Conservation (phyloP, 2,113 vertebrate species). For the Pterocles orientalis region DNA sequence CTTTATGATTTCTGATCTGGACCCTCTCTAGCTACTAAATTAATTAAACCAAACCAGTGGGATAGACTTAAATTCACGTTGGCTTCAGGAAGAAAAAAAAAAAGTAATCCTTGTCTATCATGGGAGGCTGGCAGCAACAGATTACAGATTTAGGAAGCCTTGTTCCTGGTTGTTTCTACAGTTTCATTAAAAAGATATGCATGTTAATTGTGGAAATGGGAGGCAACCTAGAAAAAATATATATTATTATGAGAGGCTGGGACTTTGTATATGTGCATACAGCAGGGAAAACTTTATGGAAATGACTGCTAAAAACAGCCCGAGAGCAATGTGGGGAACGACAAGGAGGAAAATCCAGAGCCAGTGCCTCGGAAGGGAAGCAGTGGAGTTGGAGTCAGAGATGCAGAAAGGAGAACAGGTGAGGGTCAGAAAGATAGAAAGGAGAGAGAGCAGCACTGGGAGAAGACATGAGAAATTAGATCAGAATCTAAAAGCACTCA, state of each 20-base stretch:
- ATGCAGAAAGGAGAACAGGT: constrained; percentile 64
- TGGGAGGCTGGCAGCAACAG: constrained; percentile 32
- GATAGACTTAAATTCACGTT: constrained; percentile 27
- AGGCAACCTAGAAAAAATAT: constrained; percentile 57
- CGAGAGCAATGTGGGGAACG: background rate
- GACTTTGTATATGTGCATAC: constrained; percentile 17
- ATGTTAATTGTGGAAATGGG: constrained; percentile 24
- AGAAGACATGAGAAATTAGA: constrained; percentile 83
- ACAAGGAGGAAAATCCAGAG: constrained; percentile 5
- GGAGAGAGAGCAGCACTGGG: constrained; percentile 76
- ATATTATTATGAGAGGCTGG: constrained; percentile 53
- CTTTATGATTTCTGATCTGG: background rate
- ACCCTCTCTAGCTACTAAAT: constrained; percentile 22
- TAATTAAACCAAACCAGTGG: constrained; percentile 38
- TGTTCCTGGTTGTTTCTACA: background rate
- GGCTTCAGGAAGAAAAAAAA: background rate
- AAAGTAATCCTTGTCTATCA: background rate
- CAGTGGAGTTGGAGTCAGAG: constrained; percentile 50
- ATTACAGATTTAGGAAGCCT: constrained; percentile 19
- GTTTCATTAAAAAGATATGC: constrained; percentile 54
- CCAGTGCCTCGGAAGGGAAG: background rate
- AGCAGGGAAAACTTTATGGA: constrained; percentile 45
- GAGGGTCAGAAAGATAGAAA: constrained; percentile 77
- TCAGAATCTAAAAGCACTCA: constrained; percentile 77
- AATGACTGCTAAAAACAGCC: constrained; percentile 20